Evolutionary conservation across 2,888 invertebrate genomes (phyloP).

Genomic region (Selenia dentaria): DNA sequence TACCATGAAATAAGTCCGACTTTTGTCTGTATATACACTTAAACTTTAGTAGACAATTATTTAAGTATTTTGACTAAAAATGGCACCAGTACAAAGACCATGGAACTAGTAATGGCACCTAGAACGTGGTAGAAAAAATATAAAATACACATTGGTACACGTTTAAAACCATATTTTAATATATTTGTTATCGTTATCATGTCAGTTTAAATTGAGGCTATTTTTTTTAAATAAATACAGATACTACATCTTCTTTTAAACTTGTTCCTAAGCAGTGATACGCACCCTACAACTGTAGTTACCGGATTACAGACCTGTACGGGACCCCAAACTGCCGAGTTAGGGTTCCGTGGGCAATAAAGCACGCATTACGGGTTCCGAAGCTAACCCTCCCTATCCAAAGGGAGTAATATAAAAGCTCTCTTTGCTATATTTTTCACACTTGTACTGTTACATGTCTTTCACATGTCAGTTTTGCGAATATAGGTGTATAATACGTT

Average conservation of each 20-base stretch:
- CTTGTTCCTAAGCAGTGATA: constrained; percentile 27
- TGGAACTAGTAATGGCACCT: no score
- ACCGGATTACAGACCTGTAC: constrained; percentile 64
- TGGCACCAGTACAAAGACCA: no score
- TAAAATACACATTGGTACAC: no score
- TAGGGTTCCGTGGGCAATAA: constrained; percentile 67
- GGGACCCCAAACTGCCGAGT: constrained; percentile 62
- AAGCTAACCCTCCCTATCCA: constrained; percentile 38
- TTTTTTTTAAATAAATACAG: no score
- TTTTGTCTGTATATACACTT: no score
- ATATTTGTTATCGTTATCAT: no score
- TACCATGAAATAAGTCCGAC: no score
- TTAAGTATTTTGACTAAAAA: no score
- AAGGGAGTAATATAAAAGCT: constrained; percentile 35
- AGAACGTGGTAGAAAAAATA: no score
- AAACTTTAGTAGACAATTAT: no score
- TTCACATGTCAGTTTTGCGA: constrained; percentile 2
- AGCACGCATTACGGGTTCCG: constrained; percentile 63
- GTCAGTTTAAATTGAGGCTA: no score
- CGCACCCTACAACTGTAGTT: constrained; percentile 53
- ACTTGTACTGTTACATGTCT: constrained; percentile 7
- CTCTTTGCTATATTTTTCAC: constrained; percentile 21
- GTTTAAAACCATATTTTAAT: no score
- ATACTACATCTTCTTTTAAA: constrained; percentile 2
- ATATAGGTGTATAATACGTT: not conserved